Conservation (phyloP, 1,140 invertebrate species). For the Papilio xuthus region DNA sequence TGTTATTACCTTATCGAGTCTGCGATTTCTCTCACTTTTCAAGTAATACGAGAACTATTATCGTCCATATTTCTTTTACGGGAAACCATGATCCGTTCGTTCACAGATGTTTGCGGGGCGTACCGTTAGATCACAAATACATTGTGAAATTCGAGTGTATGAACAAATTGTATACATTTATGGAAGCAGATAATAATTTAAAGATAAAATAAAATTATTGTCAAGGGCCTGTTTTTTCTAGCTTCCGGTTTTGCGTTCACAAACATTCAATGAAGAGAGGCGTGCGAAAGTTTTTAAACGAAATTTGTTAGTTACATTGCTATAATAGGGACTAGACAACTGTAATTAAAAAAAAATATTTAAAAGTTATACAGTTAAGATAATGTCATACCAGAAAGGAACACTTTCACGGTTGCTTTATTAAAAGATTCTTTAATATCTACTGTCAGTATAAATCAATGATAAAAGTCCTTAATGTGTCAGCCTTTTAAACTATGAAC, state of each 20-base stretch:
- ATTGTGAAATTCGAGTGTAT: slow-evolving; percentile 56
- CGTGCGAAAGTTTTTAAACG: slow-evolving; percentile 6
- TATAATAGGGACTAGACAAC: too few species aligned
- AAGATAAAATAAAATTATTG: slow-evolving; percentile 21
- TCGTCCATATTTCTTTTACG: slow-evolving; percentile 57
- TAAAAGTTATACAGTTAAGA: too few species aligned
- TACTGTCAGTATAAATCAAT: slow-evolving; percentile 1
- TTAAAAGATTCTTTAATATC: neutral
- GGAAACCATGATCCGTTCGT: slow-evolving; percentile 46
- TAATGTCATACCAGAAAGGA: neutral
- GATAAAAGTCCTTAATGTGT: neutral
- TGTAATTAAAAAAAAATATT: too few species aligned
- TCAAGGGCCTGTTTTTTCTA: slow-evolving; percentile 5
- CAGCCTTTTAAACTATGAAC: slow-evolving; percentile 7
- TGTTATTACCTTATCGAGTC: slow-evolving; percentile 77
- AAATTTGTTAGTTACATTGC: neutral
- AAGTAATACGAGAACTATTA: slow-evolving; percentile 71
- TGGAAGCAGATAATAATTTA: slow-evolving; percentile 34
- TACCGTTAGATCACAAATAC: slow-evolving; percentile 70
- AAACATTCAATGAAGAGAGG: neutral
- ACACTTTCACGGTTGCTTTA: neutral
- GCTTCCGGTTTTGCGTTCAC: slow-evolving; percentile 8
- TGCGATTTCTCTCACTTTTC: slow-evolving; percentile 70
- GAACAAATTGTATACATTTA: slow-evolving; percentile 42
- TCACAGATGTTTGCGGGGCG: slow-evolving; percentile 72